Evolutionary conservation across 2,797 vertebrate species (phyloP).

Genomic region (Peromyscus nudipes): DNA sequence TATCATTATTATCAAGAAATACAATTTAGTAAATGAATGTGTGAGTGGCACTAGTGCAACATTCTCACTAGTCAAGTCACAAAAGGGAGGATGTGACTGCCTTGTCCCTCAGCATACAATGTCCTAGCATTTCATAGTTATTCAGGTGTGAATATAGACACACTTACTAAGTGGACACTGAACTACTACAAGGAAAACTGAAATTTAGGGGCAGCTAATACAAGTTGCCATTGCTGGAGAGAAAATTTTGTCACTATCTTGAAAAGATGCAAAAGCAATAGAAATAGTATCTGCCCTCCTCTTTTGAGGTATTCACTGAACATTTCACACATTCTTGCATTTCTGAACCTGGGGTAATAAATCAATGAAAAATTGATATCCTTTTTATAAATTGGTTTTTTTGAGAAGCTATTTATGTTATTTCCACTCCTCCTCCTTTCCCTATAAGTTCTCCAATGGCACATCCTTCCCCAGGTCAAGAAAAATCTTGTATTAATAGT

Average conservation of each 20-base stretch:
- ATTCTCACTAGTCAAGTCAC: constrained; percentile 38
- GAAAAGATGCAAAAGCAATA: constrained; percentile 12
- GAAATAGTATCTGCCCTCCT: background rate
- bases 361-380: background rate
- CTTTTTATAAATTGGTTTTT: background rate
- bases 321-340: background rate
- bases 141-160: background rate
- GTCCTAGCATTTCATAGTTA: constrained; percentile 3
- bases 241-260: background rate
- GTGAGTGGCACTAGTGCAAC: constrained; percentile 39
- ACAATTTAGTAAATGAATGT: constrained; percentile 67
- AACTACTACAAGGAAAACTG: background rate
- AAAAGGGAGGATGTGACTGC: background rate
- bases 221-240: constrained; percentile 14
- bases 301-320: background rate
- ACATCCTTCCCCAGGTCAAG: background rate
- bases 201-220: background rate
- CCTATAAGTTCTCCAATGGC: background rate
- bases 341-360: background rate
- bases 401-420: background rate
- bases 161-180: background rate
- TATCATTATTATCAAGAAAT: constrained; percentile 73
- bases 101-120: constrained; percentile 52
- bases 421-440: background rate
- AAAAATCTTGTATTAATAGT: background rate